Percentiles rank a stretch among this genome's conserved stretches.
These are phyloP conservation scores for Agrochola circellaris DNA, from an alignment of 2,888 invertebrate species.

Conservation along the genomic window DNA sequence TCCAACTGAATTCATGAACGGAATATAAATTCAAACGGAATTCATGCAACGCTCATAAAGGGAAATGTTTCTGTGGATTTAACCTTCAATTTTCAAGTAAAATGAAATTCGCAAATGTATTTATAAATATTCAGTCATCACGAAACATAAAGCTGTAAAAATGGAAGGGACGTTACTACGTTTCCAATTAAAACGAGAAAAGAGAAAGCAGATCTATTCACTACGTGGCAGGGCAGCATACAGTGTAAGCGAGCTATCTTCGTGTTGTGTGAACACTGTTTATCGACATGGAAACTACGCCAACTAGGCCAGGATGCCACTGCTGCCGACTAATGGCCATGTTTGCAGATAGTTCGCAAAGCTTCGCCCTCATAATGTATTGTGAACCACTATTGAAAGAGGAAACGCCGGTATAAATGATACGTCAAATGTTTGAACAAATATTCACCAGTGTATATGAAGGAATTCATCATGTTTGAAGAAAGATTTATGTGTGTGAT, in stretches of 20 bases:
- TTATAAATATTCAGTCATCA: not conserved
- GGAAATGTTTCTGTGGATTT: slow-evolving; percentile 7
- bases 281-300: slow-evolving; percentile 61
- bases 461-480: slow-evolving; percentile 3
- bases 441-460: slow-evolving; percentile 6
- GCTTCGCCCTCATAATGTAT: slow-evolving; percentile 47
- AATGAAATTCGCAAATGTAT: slow-evolving; percentile 7
- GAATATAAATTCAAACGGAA: slow-evolving; percentile 39
- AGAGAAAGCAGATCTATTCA: slow-evolving; percentile 8
- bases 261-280: slow-evolving; percentile 53
- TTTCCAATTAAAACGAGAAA: slow-evolving; percentile 18
- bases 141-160: not conserved
- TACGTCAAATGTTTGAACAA: slow-evolving; percentile 29
- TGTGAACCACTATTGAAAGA: slow-evolving; percentile 30
- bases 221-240: slow-evolving; percentile 25
- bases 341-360: slow-evolving; percentile 53
- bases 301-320: slow-evolving; percentile 58
- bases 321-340: slow-evolving; percentile 54
- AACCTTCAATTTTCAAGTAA: not conserved
- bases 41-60: slow-evolving; percentile 8
- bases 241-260: slow-evolving; percentile 39
- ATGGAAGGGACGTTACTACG: not conserved
- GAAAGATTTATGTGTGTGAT: slow-evolving; percentile 17
- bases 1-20: slow-evolving; percentile 23
- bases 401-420: slow-evolving; percentile 27